These are phyloP conservation scores for Caligus rogercresseyi DNA, from an alignment of 1,140 invertebrate genomes.

Conservation along the genomic window DNA sequence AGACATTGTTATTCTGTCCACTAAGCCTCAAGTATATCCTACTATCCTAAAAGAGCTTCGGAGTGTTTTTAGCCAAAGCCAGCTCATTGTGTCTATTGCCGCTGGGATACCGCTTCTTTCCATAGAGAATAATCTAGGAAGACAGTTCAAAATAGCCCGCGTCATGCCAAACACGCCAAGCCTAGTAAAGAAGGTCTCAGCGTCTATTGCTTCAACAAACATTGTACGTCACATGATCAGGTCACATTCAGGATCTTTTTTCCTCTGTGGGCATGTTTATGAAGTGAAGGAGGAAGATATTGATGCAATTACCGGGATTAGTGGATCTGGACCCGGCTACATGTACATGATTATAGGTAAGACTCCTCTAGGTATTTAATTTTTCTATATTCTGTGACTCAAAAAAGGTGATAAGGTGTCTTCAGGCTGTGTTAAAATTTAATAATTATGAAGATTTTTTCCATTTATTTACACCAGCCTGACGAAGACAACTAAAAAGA, in stretches of 20 bases:
- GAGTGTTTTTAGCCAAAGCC: conserved; percentile 36
- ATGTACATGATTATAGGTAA: conserved; percentile 1
- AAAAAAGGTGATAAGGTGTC: too few species aligned
- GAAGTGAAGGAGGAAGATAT: conserved; percentile 66
- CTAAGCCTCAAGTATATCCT: conserved; percentile 71
- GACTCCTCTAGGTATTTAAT: too few species aligned
- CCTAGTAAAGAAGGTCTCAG: conserved; percentile 65
- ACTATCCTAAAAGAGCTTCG: conserved; percentile 55
- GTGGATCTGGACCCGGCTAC: conserved; percentile 88
- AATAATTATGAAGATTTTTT: too few species aligned
- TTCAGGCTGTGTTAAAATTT: too few species aligned
- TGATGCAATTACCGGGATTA: conserved; percentile 77
- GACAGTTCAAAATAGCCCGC: conserved; percentile 49
- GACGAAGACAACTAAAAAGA: too few species aligned
- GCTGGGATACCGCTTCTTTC: conserved; percentile 64
- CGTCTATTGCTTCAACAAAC: conserved; percentile 50
- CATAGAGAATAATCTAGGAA: conserved; percentile 48
- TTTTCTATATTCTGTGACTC: too few species aligned
- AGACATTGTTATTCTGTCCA: conserved; percentile 68
- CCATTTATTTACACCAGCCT: too few species aligned
- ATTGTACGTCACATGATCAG: conserved; percentile 39
- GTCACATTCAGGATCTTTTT: conserved; percentile 37
- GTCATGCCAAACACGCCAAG: conserved; percentile 92
- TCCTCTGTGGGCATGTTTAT: conserved; percentile 71
- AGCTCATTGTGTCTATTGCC: conserved; percentile 74